Evolutionary conservation across 2,113 vertebrate genomes (phyloP), one percentile per base, ranked within the genome.

Genomic region (Alligator mississippiensis): DNA sequence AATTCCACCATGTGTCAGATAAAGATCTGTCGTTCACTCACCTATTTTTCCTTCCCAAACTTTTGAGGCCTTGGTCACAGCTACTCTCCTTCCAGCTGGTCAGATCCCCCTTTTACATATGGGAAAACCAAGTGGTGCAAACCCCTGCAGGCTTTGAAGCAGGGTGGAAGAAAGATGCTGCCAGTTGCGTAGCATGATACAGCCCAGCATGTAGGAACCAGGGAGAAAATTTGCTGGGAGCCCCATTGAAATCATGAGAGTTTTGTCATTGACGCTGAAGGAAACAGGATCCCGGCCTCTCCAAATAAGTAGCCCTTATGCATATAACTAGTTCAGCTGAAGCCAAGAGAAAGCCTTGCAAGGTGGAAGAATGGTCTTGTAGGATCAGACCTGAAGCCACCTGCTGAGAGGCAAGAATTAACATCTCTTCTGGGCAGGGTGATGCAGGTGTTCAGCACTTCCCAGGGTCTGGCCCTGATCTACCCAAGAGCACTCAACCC

Each of bases 11-110:
- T 14, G 21, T 62, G 7, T 14, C 61, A 22, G 61, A 22, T 62
- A 19, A 62, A 62, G 61, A 24, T 62, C 47, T 47, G 47, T 47
- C 3, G 8, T 47, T 47, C 47, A 47, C 61, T 62, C 13, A 14
- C 61, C 10, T 62, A 62, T 11, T 84, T 84, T 18, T 30, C 66
- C 28, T 47, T 28, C 13, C 0, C 25, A 77, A 4, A 58, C 66
- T 25, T 0, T 0, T 12, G 34, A 30, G 38, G 21, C 78, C 16
- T 0, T 0, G 28, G 13, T 55, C 0, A 0, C 82, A 79, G 66
- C 16, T 63, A 80, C 75, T 17, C 18, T 25, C 74, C 74, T 62
- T 27, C 57, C 0, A 1, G n/a, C 7, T 0, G 0, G 63, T 70
- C 64, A 24, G 64, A 68, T 30, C 28, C 79, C 57, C 12, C 88